Base-by-base conservation (phyloP, 2,888 invertebrate genomes). In the Dolichopus griseipennis region DNA sequence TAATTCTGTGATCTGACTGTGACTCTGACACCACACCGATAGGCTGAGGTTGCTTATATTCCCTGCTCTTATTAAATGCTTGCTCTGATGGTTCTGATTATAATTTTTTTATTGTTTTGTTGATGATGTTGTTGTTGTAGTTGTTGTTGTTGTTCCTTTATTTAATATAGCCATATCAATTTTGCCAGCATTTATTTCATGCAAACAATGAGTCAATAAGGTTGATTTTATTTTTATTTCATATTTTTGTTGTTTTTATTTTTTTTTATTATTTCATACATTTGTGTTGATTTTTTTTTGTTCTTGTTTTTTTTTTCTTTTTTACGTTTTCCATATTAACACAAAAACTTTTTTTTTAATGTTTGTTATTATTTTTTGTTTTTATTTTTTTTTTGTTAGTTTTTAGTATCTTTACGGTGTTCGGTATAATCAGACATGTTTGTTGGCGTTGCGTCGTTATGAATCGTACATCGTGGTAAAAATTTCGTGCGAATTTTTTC, bases 181-280 rank as follows among this genome's bases (percentile, higher is more conserved):
- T 52, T 52, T 52, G 52, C 52, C 52, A 52, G 52, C 52, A 52
- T 52, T 52, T 52, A 52, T 52, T 52, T 52, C 52, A n/a, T 52
- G 52, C 52, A 52, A 52, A 52, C 52, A 52, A 52, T 52, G 52
- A 52, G 52, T 52, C 52, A 52, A 52, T 52, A 52, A 52, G 52
- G 52, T 52, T 52, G 52, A 52, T 52, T 52, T 52, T 52, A 18
- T 52, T 52, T 52, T 18, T 18, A n/a, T 52, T 52, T 52, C 18
- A 18, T 52, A 37, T n/a, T 52, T 52, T 52, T 18, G 52, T 52
- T 52, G 52, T 18, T 52, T 9, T 18, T 43, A 10, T 43, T 34
- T 1, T 8, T 37, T 37, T 37, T 37, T 12, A 37, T 37, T 37
- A 37, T 37, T 37, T 37, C 27, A 27, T 27, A 27, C 27, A 27